A percentile compares a stretch with the other conserved stretches of the same genome.
phyloP scores from a whole-genome alignment of 2,888 invertebrate species.

The Emmelina monodactyla region DNA sequence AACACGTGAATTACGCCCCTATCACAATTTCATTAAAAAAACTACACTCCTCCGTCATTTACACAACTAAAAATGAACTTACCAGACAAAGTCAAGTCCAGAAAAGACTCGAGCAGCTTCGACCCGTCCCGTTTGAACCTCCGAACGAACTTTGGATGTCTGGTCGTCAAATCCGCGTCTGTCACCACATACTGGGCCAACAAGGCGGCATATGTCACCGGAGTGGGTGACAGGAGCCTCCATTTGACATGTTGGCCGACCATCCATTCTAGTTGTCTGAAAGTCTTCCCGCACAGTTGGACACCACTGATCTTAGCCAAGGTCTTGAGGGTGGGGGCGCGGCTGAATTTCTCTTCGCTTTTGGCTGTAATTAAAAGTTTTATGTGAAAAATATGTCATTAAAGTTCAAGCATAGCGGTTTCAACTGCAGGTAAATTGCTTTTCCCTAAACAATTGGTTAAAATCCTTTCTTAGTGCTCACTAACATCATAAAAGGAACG shows the following conservation, averaged over 20 bases:
- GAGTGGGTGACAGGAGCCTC: constrained; percentile 46
- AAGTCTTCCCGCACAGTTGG: constrained; percentile 45
- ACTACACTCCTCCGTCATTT: no score
- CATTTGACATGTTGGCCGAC: constrained; percentile 52
- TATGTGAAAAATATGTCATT: neutral
- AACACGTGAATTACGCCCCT: no score
- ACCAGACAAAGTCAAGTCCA: constrained; percentile 54
- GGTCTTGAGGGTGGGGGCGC: constrained; percentile 43
- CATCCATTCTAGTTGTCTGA: constrained; percentile 56
- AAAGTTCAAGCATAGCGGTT: no score
- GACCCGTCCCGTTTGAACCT: constrained; percentile 45
- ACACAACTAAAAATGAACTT: constrained; percentile 18
- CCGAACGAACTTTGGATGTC: constrained; percentile 46
- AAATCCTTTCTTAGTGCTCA: no score
- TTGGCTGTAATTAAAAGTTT: constrained; percentile 30
- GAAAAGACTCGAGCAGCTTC: constrained; percentile 38
- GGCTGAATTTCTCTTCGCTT: constrained; percentile 50
- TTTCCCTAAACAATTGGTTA: no score
- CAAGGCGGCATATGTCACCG: constrained; percentile 44
- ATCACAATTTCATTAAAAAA: no score
- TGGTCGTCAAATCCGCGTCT: constrained; percentile 39
- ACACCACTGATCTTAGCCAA: constrained; percentile 40
- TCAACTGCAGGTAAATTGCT: no score
- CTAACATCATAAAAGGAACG: no score
- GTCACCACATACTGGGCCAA: constrained; percentile 46